Base-by-base conservation (phyloP, 1,140 invertebrate species). In the Alviniconcha marisindica region DNA sequence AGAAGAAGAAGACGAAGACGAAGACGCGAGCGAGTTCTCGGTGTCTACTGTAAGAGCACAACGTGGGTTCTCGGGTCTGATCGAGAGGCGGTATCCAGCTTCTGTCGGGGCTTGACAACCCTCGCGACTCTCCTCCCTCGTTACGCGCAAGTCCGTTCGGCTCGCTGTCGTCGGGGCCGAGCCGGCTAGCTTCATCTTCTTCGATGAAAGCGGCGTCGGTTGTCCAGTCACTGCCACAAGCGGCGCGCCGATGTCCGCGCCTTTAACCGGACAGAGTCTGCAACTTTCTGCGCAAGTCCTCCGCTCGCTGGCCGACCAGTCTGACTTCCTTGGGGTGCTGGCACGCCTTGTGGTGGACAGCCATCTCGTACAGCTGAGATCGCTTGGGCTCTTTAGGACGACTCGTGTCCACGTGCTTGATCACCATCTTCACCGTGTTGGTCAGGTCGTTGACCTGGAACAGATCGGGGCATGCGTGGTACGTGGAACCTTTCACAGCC, bases 241-340 rank as follows among this genome's bases (percentile, higher is more conserved):
- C 66, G 33, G 66, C 44, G 31, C 44, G 42, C 74, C 74, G 74
- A 54, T 54, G 44, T 77, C 44, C 44, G 51, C 74, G 7, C 44
- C 74, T 36, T 54, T 77, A 18, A 44, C 28, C 33, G 42, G 21
- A 14, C 42, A 77, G n/a, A 31, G 42, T 15, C 74, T 33, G 74
- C 74, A 77, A 44, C 28, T 36, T 44, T 18, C 44, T 44, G 40
- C 44, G n/a, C n/a, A 77, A 28, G 14, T 31, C 36, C 5, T 77
- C 74, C 74, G 74, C 74, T 33, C 42, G 42, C 18, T 54, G n/a
- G 40, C 7, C 3, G 40, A 31, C 51, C 14, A 0, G 18, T 7
- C 44, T n/a, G 2, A 51, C 31, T 18, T 31, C 3, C 14, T 31
- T 44, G 1, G 74, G n/a, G 15, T 18, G 31, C 15, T 51, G 74